Percentiles rank a stretch among this genome's conserved stretches.
These are phyloP conservation scores for Candidula unifasciata DNA, from an alignment of 2,888 invertebrate species.

Conservation along the genomic window DNA sequence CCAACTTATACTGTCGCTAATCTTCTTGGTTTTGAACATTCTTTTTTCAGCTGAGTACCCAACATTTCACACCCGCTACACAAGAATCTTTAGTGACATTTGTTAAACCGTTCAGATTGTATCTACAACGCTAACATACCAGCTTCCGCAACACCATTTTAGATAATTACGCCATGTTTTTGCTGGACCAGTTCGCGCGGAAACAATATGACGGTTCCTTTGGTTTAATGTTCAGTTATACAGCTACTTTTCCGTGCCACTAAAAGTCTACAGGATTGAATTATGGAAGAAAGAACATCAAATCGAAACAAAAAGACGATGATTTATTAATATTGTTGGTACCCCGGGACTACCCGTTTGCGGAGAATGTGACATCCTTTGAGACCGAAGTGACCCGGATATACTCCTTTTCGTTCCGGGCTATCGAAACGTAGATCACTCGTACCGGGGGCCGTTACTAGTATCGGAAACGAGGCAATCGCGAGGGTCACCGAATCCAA, in stretches of 20 bases:
- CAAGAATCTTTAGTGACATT: too few species aligned
- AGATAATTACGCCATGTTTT: too few species aligned
- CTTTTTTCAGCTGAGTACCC: too few species aligned
- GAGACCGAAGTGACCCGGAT: constrained; percentile 37
- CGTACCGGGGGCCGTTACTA: not conserved
- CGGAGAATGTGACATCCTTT: not conserved
- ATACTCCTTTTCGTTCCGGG: constrained; percentile 48
- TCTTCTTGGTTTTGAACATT: too few species aligned
- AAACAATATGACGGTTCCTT: too few species aligned
- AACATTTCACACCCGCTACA: too few species aligned
- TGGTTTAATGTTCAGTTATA: not conserved
- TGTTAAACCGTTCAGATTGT: too few species aligned
- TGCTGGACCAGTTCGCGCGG: too few species aligned
- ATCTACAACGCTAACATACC: too few species aligned
- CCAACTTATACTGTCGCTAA: too few species aligned
- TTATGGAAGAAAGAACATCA: not conserved
- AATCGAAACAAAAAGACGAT: not conserved
- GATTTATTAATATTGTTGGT: constrained; percentile 26
- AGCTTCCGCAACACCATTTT: too few species aligned
- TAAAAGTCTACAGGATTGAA: not conserved
- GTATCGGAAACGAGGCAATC: constrained; percentile 25
- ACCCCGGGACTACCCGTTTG: not conserved
- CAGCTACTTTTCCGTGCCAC: not conserved
- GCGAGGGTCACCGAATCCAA: constrained; percentile 50
- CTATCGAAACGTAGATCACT: constrained; percentile 46